A percentile compares a stretch with the other conserved stretches of the same genome.
These are phyloP conservation scores for Desmodus rotundus DNA, from an alignment of 2,113 vertebrate species.

Conservation along the genomic window DNA sequence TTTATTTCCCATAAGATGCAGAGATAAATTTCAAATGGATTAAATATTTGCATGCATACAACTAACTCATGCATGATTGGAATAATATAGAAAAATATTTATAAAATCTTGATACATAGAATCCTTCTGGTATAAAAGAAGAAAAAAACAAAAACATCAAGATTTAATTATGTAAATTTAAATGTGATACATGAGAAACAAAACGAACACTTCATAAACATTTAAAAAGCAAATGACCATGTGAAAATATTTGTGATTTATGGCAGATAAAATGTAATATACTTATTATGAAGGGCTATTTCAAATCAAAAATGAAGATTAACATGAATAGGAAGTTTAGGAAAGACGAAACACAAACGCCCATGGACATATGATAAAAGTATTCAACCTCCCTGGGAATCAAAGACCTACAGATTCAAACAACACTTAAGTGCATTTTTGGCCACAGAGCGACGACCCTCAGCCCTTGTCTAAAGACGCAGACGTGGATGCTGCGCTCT, in stretches of 20 bases:
- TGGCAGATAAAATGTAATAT: not conserved
- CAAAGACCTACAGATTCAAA: not conserved
- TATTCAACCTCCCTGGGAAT: not conserved
- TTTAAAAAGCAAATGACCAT: not conserved
- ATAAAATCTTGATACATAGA: not conserved
- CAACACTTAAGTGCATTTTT: not conserved
- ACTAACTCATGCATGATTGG: not conserved
- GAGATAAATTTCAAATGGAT: slow-evolving; percentile 43
- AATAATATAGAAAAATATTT: not conserved
- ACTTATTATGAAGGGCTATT: not conserved
- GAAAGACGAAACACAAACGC: not conserved
- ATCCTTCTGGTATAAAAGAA: not conserved
- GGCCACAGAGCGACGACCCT: not conserved
- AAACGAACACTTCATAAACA: not conserved
- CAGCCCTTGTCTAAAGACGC: not conserved
- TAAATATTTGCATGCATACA: not conserved
- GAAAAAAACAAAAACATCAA: not conserved
- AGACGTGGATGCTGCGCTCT: too few species aligned
- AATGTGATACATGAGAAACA: not conserved
- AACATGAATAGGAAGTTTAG: not conserved
- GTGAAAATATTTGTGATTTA: not conserved
- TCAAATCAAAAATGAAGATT: not conserved
- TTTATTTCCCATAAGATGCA: not conserved
- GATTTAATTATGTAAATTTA: not conserved
- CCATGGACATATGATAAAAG: not conserved